phyloP scores from a whole-genome alignment of 1,140 invertebrate species.

The Drosophila yakuba region DNA sequence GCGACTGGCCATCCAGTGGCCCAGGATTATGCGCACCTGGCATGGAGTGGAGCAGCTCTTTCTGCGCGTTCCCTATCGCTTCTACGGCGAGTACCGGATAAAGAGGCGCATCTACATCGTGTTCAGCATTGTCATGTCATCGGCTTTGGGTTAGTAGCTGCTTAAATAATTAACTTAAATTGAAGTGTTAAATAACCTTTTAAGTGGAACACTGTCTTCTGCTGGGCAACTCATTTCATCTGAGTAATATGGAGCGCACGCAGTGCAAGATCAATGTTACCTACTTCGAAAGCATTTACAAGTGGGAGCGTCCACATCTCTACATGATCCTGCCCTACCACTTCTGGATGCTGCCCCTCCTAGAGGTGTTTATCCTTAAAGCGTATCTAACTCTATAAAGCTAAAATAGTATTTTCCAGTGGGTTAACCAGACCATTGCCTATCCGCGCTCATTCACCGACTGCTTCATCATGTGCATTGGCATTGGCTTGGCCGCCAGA shows the following conservation, averaged over 20 bases:
- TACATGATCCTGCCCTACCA: constrained; percentile 65
- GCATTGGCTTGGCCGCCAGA: constrained; percentile 86
- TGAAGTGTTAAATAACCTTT: background rate
- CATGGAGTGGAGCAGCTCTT: constrained; percentile 70
- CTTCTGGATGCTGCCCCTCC: constrained; percentile 60
- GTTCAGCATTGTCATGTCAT: constrained; percentile 57
- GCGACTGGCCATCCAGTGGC: constrained; percentile 72
- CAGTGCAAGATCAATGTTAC: constrained; percentile 76
- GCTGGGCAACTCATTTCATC: constrained; percentile 66
- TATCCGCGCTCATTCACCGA: constrained; percentile 85
- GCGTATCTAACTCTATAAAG: background rate
- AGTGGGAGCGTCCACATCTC: constrained; percentile 71
- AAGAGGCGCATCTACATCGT: constrained; percentile 68
- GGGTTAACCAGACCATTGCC: constrained; percentile 77
- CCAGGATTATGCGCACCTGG: constrained; percentile 64
- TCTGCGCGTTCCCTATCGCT: constrained; percentile 66
- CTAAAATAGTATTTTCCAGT: constrained; percentile 34
- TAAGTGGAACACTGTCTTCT: constrained; percentile 70
- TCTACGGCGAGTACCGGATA: constrained; percentile 73
- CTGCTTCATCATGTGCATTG: constrained; percentile 88
- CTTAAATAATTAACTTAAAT: no score
- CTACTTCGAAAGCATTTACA: constrained; percentile 70
- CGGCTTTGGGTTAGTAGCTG: constrained; percentile 54
- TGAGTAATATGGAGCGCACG: constrained; percentile 68
- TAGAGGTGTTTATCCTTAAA: constrained; percentile 41